Evolutionary conservation across 2,797 vertebrate species (phyloP).

Genomic region (Pangasius larnaudii): DNA sequence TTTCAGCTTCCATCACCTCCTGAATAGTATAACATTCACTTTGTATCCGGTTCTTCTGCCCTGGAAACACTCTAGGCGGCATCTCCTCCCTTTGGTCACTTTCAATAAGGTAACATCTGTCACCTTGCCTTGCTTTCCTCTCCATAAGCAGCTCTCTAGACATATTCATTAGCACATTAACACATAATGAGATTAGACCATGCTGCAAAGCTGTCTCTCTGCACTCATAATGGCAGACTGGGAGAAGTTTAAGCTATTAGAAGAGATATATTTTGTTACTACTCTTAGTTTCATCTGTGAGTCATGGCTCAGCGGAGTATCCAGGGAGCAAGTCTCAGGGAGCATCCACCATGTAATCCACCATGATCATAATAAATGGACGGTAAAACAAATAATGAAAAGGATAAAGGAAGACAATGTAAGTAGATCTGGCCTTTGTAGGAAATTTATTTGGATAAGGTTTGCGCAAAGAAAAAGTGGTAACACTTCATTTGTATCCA

Average conservation of each 20-base stretch:
- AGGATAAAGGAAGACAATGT: not conserved
- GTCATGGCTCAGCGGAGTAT: constrained; percentile 29
- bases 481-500: not conserved
- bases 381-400: not conserved
- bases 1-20: not conserved
- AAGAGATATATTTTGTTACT: constrained; percentile 41
- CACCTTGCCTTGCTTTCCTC: not conserved
- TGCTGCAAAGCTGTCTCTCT: constrained; percentile 17
- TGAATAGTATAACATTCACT: not conserved
- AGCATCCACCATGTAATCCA: not conserved
- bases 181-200: constrained; percentile 16
- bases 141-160: constrained; percentile 16
- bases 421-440: not conserved
- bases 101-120: constrained; percentile 19
- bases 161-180: constrained; percentile 53
- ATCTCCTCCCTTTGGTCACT: not conserved
- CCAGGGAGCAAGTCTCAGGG: constrained; percentile 30
- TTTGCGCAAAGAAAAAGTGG: not conserved
- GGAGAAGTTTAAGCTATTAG: constrained; percentile 33
- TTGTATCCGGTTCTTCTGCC: not conserved
- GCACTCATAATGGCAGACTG: constrained; percentile 1
- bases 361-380: not conserved
- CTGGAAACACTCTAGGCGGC: constrained; percentile 8
- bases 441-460: too few species aligned
- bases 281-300: constrained; percentile 31